phyloP scores from a whole-genome alignment of 2,113 vertebrate genomes.

The Thunnus thynnus region DNA sequence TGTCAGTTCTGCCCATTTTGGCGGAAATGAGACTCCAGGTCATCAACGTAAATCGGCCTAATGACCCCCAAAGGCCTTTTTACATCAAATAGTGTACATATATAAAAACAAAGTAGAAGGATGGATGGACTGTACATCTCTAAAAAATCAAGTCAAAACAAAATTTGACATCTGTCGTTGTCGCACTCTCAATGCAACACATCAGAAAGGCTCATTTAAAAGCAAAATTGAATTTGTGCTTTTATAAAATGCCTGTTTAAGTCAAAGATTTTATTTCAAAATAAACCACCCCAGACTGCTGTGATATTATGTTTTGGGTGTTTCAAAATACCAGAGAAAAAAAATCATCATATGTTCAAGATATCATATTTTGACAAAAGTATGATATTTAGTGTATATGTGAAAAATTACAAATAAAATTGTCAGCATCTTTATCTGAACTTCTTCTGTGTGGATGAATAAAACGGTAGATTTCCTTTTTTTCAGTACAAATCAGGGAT shows the following conservation, averaged over 20 bases:
- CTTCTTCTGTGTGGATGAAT: neutral
- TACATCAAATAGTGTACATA: neutral
- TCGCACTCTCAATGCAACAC: neutral
- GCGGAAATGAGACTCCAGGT: neutral
- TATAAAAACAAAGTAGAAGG: neutral
- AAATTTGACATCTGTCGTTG: neutral
- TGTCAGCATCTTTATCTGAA: neutral
- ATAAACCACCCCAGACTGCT: neutral
- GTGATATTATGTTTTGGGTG: neutral
- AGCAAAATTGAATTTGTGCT: neutral
- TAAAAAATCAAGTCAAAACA: neutral
- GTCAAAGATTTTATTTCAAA: neutral
- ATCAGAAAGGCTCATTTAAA: neutral
- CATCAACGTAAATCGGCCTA: neutral
- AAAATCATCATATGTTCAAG: neutral
- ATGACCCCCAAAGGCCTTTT: neutral
- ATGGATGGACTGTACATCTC: neutral
- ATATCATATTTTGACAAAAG: neutral
- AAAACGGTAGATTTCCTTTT: neutral
- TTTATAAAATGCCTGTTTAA: neutral
- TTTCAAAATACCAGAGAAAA: neutral
- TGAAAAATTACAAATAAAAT: neutral
- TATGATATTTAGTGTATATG: neutral
- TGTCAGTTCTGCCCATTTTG: neutral
- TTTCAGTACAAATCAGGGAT: neutral